Conservation (phyloP, 2,888 invertebrate genomes). For the Lepidonotus clava region DNA sequence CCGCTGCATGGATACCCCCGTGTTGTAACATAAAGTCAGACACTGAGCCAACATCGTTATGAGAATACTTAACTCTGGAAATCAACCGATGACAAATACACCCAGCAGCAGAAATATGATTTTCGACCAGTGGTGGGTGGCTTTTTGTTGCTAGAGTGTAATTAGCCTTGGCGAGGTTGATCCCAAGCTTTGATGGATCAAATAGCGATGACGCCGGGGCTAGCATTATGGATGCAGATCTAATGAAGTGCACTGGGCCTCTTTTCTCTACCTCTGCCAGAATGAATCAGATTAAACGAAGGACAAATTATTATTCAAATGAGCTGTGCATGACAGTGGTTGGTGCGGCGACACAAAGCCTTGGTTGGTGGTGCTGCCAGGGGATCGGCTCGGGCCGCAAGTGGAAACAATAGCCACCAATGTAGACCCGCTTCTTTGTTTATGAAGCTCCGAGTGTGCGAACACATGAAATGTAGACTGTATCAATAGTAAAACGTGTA, state of each 20-base stretch:
- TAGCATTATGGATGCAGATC: slow-evolving; percentile 17
- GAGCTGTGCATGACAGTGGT: background rate
- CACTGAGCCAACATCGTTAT: background rate
- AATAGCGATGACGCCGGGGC: too few species aligned
- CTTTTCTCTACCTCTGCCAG: background rate
- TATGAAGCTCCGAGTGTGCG: too few species aligned
- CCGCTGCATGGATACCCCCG: too few species aligned
- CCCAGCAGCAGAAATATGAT: background rate
- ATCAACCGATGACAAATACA: background rate
- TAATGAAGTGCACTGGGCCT: background rate
- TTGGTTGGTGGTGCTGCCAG: too few species aligned
- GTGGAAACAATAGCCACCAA: too few species aligned
- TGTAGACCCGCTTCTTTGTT: too few species aligned
- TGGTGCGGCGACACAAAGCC: too few species aligned
- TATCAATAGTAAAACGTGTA: too few species aligned
- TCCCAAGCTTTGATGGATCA: slow-evolving; percentile 5
- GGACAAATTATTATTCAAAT: background rate
- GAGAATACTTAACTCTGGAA: background rate
- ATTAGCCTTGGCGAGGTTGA: background rate
- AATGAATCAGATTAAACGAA: background rate
- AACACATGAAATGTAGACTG: too few species aligned
- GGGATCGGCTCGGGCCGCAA: too few species aligned
- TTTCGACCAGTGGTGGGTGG: background rate
- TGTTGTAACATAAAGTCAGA: background rate
- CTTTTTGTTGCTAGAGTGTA: background rate